phyloP scores from a whole-genome alignment of 2,888 invertebrate species.

The Notodonta ziczac region DNA sequence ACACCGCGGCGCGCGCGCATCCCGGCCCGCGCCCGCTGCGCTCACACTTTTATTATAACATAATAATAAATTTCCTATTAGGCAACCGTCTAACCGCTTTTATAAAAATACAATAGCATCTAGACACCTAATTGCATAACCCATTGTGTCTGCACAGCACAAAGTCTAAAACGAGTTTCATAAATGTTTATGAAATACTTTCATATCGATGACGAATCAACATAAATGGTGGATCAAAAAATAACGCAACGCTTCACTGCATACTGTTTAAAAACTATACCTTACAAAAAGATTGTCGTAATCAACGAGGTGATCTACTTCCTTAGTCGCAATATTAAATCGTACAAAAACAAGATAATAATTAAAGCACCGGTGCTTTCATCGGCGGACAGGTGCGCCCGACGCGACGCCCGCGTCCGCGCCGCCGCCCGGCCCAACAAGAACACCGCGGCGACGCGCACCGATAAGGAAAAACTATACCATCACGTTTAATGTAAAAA shows the following conservation, averaged over 20 bases:
- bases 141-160: conserved; percentile 13
- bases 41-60: conserved; percentile 46
- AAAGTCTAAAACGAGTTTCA: conserved; percentile 33
- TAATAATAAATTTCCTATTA: conserved; percentile 21
- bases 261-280: conserved; percentile 65
- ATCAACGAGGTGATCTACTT: conserved; percentile 80
- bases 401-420: conserved; percentile 13
- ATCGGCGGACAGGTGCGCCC: conserved; percentile 62
- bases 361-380: conserved; percentile 74
- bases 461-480: conserved; percentile 64
- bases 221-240: conserved; percentile 60
- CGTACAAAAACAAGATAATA: conserved; percentile 75
- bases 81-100: conserved; percentile 14
- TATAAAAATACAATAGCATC: conserved; percentile 15
- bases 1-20: conserved; percentile 39
- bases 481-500: conserved; percentile 76
- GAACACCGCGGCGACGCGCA: conserved; percentile 50
- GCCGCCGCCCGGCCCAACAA: conserved; percentile 52
- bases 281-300: conserved; percentile 75
- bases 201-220: conserved; percentile 56
- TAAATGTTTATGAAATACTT: conserved; percentile 58
- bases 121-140: conserved; percentile 24
- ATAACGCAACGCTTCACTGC: conserved; percentile 63
- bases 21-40: conserved; percentile 36
- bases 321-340: conserved; percentile 77